A percentile compares a stretch with the other conserved stretches of the same genome.
Evolutionary conservation across 2,113 vertebrate genomes (phyloP).

Genomic region (Picathartes gymnocephalus): DNA sequence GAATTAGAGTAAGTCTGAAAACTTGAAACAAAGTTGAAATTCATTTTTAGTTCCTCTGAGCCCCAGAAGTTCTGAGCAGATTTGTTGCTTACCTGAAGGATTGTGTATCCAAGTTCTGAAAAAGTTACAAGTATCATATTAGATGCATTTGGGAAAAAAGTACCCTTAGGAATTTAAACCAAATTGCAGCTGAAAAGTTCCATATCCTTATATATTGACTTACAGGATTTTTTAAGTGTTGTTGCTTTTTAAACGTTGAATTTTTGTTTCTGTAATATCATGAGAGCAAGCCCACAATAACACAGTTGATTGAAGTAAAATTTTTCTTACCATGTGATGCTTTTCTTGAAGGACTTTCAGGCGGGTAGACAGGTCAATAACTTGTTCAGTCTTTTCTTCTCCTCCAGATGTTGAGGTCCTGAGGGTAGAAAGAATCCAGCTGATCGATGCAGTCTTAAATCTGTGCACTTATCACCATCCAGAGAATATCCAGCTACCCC

Average conservation of each 20-base stretch:
- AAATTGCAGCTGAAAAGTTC: neutral
- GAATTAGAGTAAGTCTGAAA: neutral
- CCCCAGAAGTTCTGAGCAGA: neutral
- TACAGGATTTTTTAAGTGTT: neutral
- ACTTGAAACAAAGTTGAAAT: neutral
- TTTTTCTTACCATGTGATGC: neutral
- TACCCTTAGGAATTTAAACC: neutral
- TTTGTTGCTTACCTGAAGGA: neutral
- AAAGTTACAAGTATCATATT: neutral
- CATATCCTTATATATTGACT: neutral
- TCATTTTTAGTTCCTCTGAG: neutral
- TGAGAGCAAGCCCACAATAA: neutral
- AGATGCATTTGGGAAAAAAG: neutral
- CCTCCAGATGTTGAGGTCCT: slow-evolving; percentile 89
- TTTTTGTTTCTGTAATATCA: neutral
- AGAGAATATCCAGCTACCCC: slow-evolving; percentile 95
- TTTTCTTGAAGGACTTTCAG: neutral
- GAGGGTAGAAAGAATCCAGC: slow-evolving; percentile 91
- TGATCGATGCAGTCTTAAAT: slow-evolving; percentile 95
- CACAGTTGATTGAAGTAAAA: slow-evolving; percentile 13
- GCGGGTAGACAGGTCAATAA: neutral
- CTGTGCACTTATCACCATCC: slow-evolving; percentile 98
- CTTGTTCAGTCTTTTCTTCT: slow-evolving; percentile 15
- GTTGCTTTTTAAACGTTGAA: neutral
- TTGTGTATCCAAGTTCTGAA: neutral